phyloP scores from a whole-genome alignment of 23 tunicate species.

The Botrylloides violaceus region DNA sequence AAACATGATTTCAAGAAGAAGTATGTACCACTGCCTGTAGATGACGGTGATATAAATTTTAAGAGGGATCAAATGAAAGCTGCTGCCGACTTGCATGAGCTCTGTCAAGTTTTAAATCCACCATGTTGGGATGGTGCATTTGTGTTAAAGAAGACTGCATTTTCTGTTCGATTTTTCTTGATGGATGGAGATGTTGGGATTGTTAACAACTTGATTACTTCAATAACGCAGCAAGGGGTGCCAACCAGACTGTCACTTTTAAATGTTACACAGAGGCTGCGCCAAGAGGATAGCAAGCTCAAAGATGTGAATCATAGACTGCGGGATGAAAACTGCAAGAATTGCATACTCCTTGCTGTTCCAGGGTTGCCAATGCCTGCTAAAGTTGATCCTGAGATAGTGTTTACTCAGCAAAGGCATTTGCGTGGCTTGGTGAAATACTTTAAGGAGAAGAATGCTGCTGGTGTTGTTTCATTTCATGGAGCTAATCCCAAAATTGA shows the following conservation, averaged over 20 bases:
- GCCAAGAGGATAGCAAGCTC: constrained; percentile 54
- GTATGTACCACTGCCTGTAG: constrained; percentile 4
- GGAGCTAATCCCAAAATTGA: constrained; percentile 24
- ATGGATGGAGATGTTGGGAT: constrained; percentile 87
- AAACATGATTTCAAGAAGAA: constrained; percentile 10
- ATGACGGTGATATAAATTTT: constrained; percentile 15
- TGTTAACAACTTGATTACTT: constrained; percentile 35
- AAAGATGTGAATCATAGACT: constrained; percentile 47
- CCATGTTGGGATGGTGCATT: constrained; percentile 98
- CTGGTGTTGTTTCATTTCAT: constrained; percentile 56
- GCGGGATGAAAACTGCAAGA: constrained; percentile 37
- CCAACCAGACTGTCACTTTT: constrained; percentile 37
- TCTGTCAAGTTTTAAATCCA: constrained; percentile 74
- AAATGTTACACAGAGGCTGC: constrained; percentile 51
- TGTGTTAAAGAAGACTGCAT: constrained; percentile 78
- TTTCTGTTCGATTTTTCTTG: constrained; percentile 77
- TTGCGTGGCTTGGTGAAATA: constrained; percentile 85
- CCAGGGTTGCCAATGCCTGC: constrained; percentile 75
- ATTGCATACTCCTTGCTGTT: constrained; percentile 75
- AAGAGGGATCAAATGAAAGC: constrained; percentile 11
- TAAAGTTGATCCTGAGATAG: constrained; percentile 43
- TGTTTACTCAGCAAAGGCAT: constrained; percentile 77
- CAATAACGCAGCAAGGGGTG: constrained; percentile 11
- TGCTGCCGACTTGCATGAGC: constrained; percentile 43
- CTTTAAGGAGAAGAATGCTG: constrained; percentile 84